These are phyloP conservation scores for Erynnis tages DNA, from an alignment of 2,888 invertebrate genomes.

Conservation along the genomic window DNA sequence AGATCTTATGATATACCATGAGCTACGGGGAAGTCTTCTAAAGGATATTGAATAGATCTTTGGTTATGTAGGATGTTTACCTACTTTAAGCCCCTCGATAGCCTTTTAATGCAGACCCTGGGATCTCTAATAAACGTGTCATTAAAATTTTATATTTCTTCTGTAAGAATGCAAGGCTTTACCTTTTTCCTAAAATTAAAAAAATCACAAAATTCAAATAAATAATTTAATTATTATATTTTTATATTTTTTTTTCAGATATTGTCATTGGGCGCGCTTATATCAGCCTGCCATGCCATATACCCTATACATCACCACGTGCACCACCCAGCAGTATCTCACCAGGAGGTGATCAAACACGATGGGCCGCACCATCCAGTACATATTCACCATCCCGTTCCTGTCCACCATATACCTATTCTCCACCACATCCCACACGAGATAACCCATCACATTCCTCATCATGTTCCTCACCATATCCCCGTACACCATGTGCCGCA, in stretches of 20 bases:
- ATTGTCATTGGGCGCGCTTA: slow-evolving; percentile 50
- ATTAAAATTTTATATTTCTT: too few relatives aligned
- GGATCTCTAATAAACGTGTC: too few relatives aligned
- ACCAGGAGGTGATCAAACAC: slow-evolving; percentile 67
- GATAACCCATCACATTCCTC: slow-evolving; percentile 49
- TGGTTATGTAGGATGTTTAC: too few relatives aligned
- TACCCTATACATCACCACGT: slow-evolving; percentile 60
- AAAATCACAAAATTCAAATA: too few relatives aligned
- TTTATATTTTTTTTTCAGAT: slow-evolving; percentile 45
- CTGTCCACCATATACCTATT: slow-evolving; percentile 36
- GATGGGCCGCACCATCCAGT: slow-evolving; percentile 57
- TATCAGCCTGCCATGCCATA: slow-evolving; percentile 63
- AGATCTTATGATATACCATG: too few relatives aligned
- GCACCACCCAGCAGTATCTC: slow-evolving; percentile 66
- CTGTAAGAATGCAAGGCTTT: too few relatives aligned
- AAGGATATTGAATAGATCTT: too few relatives aligned
- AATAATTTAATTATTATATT: background rate
- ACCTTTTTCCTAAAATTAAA: too few relatives aligned
- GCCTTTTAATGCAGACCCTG: too few relatives aligned
- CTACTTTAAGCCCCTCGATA: too few relatives aligned
- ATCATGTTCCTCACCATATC: slow-evolving; percentile 43
- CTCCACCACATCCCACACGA: slow-evolving; percentile 55
- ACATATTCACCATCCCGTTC: slow-evolving; percentile 42
- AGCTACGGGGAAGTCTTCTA: too few relatives aligned
- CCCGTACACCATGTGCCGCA: slow-evolving; percentile 45